Evolutionary conservation across 2,113 vertebrate species (phyloP), one percentile per base, ranked within the genome.

Genomic region (Xiphophorus hellerii): DNA sequence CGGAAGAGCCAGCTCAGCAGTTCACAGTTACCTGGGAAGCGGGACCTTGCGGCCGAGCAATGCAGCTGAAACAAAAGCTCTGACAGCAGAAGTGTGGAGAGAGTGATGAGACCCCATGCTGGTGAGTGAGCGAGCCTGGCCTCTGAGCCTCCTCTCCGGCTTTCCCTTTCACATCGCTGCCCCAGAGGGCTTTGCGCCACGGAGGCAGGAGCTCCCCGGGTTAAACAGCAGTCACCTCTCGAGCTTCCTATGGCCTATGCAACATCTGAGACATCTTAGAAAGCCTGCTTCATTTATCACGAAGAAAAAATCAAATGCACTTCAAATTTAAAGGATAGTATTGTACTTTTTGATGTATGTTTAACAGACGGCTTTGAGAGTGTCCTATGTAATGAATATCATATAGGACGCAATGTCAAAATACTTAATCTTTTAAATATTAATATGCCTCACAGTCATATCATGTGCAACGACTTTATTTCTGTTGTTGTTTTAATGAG

Each of bases 11-110:
- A 69, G 72, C 80, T 87, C 88, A 87, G 81, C 78, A 62, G 77
- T 54, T n/a, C 13, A 10, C 15, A 96, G 97, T 97, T 97, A 98
- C 97, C 97, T 97, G 97, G 97, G 97, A 96, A 94, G 96, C 91
- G 92, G 92, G 92, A 89, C 94, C 94, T 93, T 90, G 86, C 89
- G 94, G 91, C 93, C 95, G 92, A 97, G 95, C 96, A 96, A 97
- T 98, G 96, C 89, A 89, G 90, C 79, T 71, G 86, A 90, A 89
- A 98, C 96, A 98, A 97, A 96, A 93, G 93, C 85, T 72, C 83
- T 96, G 97, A 98, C 98, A 97, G 97, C 96, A 98, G 96, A 99
- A 99, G 97, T 97, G 97, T 98, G 97, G 96, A 97, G 97, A 98
- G 97, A 98, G 92, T 95, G 96, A 98, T 97, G 95, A 95, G 96